Conservation (phyloP, 2,888 invertebrate species). For the Ceriagrion tenellum region DNA sequence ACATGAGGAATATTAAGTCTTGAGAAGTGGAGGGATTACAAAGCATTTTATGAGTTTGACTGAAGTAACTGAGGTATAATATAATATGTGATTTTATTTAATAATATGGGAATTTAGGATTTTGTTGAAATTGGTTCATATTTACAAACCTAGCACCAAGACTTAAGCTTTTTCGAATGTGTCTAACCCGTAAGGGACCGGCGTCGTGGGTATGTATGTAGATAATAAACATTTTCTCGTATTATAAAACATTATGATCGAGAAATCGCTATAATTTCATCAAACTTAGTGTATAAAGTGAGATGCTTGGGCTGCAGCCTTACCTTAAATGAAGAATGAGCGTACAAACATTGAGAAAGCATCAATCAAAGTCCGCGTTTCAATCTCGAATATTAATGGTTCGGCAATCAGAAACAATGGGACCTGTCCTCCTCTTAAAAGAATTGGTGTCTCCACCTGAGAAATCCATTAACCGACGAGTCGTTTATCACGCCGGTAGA, state of each 20-base stretch:
- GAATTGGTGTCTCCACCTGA: slow-evolving; percentile 39
- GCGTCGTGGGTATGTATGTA: too few species aligned
- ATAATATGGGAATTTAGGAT: too few species aligned
- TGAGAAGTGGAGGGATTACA: too few species aligned
- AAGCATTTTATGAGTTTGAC: too few species aligned
- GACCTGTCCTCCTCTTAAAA: not conserved
- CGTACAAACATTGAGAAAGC: not conserved
- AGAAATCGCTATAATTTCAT: not conserved
- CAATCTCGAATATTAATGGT: slow-evolving; percentile 28
- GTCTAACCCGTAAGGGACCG: too few species aligned
- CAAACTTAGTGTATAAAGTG: not conserved
- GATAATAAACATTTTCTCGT: too few species aligned
- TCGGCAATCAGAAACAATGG: slow-evolving; percentile 24
- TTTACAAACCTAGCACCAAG: too few species aligned
- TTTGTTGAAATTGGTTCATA: too few species aligned
- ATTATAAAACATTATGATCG: not conserved
- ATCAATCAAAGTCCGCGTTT: slow-evolving; percentile 31
- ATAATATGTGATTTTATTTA: too few species aligned
- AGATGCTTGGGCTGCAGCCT: not conserved
- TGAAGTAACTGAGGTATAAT: too few species aligned
- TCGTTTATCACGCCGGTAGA: slow-evolving; percentile 2
- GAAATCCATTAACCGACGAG: slow-evolving; percentile 24
- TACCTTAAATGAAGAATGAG: not conserved
- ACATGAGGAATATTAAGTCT: too few species aligned
- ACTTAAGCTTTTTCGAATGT: too few species aligned